These are phyloP conservation scores for Myrmecobius fasciatus DNA, from an alignment of 2,113 vertebrate genomes.

Conservation along the genomic window DNA sequence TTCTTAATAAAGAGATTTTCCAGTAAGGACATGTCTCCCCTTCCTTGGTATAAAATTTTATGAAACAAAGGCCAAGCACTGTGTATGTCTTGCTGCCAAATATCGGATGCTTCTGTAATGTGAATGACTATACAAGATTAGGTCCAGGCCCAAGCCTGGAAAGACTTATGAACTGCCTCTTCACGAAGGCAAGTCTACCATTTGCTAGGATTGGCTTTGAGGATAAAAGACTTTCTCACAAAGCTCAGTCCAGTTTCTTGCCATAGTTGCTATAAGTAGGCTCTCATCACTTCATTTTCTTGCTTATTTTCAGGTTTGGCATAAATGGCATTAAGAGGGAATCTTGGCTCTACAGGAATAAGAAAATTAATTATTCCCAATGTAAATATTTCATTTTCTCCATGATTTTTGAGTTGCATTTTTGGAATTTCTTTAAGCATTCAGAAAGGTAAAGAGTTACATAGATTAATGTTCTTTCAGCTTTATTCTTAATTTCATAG, in stretches of 20 bases:
- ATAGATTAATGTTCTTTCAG: too few species aligned
- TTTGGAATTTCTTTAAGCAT: too few species aligned
- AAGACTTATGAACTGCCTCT: conserved; percentile 99
- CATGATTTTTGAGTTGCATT: conserved; percentile 94
- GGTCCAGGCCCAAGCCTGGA: conserved; percentile 95
- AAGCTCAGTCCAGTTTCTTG: conserved; percentile 95
- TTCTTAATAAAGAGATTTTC: not conserved
- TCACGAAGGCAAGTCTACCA: conserved; percentile 99
- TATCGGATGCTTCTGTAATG: not conserved
- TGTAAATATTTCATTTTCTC: conserved; percentile 99
- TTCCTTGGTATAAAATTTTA: too few species aligned
- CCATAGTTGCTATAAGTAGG: conserved; percentile 96
- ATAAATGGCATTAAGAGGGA: conserved; percentile 98
- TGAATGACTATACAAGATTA: not conserved
- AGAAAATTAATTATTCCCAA: conserved; percentile 98
- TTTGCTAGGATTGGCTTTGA: conserved; percentile 99
- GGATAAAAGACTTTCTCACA: conserved; percentile 98
- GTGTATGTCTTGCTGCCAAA: conserved; percentile 65
- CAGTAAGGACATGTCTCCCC: too few species aligned
- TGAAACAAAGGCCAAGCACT: conserved; percentile 65
- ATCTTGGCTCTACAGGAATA: conserved; percentile 98
- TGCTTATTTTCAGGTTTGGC: conserved; percentile 88
- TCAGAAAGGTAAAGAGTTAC: too few species aligned
- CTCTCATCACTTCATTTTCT: conserved; percentile 94
- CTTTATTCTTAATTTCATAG: too few species aligned